Evolutionary conservation across 2,113 vertebrate genomes (phyloP).

Genomic region (Prietella phreatophila): DNA sequence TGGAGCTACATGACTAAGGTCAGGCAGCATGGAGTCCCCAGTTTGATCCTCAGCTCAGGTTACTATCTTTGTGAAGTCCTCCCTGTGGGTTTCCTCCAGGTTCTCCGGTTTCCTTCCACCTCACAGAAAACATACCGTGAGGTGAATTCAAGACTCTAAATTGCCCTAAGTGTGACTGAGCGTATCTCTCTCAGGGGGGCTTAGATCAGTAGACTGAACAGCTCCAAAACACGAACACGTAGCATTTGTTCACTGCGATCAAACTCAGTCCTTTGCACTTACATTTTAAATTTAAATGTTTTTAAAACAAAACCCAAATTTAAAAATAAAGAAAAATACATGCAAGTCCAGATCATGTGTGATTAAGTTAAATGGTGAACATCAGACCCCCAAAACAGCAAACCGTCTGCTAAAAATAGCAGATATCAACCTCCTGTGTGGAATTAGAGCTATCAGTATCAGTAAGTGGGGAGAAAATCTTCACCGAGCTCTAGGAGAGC

Average conservation of each 20-base stretch:
- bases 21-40: no score
- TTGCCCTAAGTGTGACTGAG: no score
- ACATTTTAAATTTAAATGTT: background rate
- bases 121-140: no score
- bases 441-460: background rate
- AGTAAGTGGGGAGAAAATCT: conserved; percentile 15
- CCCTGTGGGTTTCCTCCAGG: no score
- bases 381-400: background rate
- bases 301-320: background rate
- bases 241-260: background rate
- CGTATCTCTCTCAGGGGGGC: background rate
- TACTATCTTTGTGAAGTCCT: no score
- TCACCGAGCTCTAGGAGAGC: conserved; percentile 85
- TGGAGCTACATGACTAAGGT: no score
- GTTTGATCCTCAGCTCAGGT: no score
- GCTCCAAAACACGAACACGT: background rate
- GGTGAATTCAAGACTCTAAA: no score
- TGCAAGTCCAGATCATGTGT: background rate
- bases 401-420: conserved; percentile 5
- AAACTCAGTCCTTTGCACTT: background rate
- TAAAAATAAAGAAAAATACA: background rate
- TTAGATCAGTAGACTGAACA: background rate
- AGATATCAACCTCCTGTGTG: background rate
- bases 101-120: no score
- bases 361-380: background rate